These are phyloP conservation scores for Malthinus seriepunctatus DNA, from an alignment of 2,888 invertebrate genomes.

Conservation along the genomic window DNA sequence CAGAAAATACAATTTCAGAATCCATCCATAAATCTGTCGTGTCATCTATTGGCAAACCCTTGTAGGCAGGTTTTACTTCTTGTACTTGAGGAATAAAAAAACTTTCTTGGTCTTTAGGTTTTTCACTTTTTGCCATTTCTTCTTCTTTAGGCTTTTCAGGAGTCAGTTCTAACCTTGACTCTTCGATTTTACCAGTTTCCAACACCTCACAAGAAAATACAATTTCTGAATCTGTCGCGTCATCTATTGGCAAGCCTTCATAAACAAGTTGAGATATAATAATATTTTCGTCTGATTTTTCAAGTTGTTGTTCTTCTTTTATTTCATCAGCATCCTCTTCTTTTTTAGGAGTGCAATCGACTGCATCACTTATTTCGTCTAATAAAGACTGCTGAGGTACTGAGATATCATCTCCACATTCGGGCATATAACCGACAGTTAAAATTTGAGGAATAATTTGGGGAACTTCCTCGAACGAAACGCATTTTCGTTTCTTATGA, in stretches of 20 bases:
- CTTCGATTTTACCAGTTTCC: neutral
- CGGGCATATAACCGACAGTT: too few species aligned
- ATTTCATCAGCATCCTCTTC: constrained; percentile 32
- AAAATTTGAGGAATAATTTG: constrained; percentile 38
- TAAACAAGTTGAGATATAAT: neutral
- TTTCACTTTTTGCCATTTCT: neutral
- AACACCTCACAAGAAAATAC: constrained; percentile 16
- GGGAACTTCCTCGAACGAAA: constrained; percentile 48
- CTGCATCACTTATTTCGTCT: constrained; percentile 28
- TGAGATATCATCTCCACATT: too few species aligned
- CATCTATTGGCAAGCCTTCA: constrained; percentile 23
- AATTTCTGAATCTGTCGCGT: constrained; percentile 37
- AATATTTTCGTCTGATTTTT: constrained; percentile 1
- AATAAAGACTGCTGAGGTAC: neutral
- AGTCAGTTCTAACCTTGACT: neutral
- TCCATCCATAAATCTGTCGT: constrained; percentile 21
- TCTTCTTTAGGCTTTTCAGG: neutral
- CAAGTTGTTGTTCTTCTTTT: constrained; percentile 16
- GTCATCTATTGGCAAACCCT: constrained; percentile 33
- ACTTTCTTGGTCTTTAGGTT: neutral
- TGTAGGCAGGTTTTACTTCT: constrained; percentile 18
- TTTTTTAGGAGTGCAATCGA: constrained; percentile 22
- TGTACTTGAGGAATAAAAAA: neutral
- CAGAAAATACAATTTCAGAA: constrained; percentile 22
- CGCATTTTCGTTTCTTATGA: constrained; percentile 45